Base-by-base conservation (phyloP, 2,888 invertebrate species). In the Cosmia trapezina region DNA sequence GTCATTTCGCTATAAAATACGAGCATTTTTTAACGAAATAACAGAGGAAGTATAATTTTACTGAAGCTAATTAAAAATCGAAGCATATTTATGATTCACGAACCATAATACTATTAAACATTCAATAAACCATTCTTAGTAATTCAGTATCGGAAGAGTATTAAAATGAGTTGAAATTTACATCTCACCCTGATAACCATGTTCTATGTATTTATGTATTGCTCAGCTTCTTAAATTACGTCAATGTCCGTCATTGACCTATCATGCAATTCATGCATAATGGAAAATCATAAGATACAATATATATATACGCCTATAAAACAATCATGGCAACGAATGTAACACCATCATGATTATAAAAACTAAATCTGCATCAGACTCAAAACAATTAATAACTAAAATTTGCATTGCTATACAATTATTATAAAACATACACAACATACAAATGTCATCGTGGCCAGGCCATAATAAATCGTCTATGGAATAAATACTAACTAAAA, bases 311-410 rank as follows among this genome's bases (percentile, higher is more conserved):
- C 76, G 78, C 78, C 63, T 81, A 87, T 82, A 83, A 80, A 83
- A 81, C 73, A 88, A 86, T 83, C 86, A 90, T 92, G 91, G 91
- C 91, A 91, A 90, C 86, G 75, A 85, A 88, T 84, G 66, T 78
- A 86, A 87, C 86, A 87, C 86, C 67, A 75, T 68, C 45, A 61
- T 57, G 64, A 70, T 84, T 79, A 76, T 78, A 77, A 71, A 72
- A 87, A 91, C 93, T 93, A 93, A 93, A 95, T 93, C 95, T 95
- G 95, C 96, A 95, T 94, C 95, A 95, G 94, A 95, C 94, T 88
- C 73, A 83, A 87, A 90, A 90, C 87, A 88, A 87, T 86, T 88
- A 83, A 86, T 91, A 91, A 92, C 88, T 87, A 91, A 86, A 90
- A 89, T 92, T 86, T 94, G 94, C 93, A 94, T 94, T 94, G 93